These are phyloP conservation scores for Onychostruthus taczanowskii DNA, from an alignment of 2,113 vertebrate species.

Conservation along the genomic window DNA sequence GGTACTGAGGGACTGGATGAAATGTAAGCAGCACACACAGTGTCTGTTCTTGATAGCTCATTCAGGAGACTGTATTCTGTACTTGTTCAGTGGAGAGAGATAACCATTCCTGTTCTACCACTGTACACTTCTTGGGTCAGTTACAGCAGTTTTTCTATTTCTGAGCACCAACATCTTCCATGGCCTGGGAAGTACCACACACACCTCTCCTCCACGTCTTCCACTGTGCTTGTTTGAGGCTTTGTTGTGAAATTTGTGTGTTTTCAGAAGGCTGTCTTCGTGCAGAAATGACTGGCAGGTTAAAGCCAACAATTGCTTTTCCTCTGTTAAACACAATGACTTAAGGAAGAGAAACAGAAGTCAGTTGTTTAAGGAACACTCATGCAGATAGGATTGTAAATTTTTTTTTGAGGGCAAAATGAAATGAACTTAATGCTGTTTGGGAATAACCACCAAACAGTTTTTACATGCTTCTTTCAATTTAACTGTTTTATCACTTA, in stretches of 20 bases:
- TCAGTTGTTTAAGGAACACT: not conserved
- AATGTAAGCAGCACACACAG: not conserved
- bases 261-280: not conserved
- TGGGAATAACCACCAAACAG: not conserved
- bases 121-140: fast-evolving
- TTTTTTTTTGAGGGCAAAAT: not conserved
- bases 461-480: not conserved
- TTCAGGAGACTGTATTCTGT: not conserved
- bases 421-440: not conserved
- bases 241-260: not conserved
- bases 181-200: not conserved
- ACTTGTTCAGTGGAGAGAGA: not conserved
- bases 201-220: not conserved
- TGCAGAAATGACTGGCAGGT: not conserved
- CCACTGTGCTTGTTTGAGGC: not conserved
- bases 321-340: not conserved
- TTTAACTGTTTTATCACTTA: not conserved
- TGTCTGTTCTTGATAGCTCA: not conserved
- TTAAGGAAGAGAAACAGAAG: not conserved
- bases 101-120: not conserved
- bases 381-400: not conserved
- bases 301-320: not conserved
- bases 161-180: not conserved
- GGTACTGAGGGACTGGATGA: not conserved
- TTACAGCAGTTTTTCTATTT: not conserved